These are phyloP conservation scores for Meiosimyza platycephala DNA, from an alignment of 2,888 invertebrate species.

Conservation along the genomic window DNA sequence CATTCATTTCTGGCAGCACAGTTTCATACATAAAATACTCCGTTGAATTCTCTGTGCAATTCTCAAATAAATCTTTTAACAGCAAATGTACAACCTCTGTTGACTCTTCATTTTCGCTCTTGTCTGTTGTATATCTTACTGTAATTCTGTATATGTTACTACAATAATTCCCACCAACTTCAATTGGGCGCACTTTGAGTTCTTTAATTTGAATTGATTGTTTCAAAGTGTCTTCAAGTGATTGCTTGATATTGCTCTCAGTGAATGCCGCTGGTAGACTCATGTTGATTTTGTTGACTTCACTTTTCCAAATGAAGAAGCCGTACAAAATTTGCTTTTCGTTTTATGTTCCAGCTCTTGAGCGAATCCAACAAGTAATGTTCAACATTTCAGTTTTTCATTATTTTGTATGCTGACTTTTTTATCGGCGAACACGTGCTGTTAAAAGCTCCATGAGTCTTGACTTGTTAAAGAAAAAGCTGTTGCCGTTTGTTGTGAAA, in stretches of 20 bases:
- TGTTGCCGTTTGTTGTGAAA: too few relatives aligned
- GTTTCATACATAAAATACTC: constrained; percentile 33
- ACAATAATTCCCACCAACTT: constrained; percentile 53
- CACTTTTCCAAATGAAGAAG: too few relatives aligned
- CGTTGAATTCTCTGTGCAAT: constrained; percentile 9
- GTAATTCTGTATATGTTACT: constrained; percentile 53
- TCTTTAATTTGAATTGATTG: constrained; percentile 35
- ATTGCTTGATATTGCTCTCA: constrained; percentile 36
- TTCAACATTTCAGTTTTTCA: too few relatives aligned
- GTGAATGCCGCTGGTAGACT: constrained; percentile 32
- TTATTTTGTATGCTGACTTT: too few relatives aligned
- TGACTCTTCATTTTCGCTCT: background rate
- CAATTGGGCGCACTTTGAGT: constrained; percentile 39
- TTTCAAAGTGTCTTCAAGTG: constrained; percentile 44
- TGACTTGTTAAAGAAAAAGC: too few relatives aligned
- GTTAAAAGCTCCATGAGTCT: too few relatives aligned
- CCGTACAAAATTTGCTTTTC: too few relatives aligned
- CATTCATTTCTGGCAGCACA: constrained; percentile 30
- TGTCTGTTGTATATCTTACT: constrained; percentile 40
- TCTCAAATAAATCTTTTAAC: constrained; percentile 33
- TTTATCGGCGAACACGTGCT: too few relatives aligned
- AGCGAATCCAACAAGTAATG: too few relatives aligned
- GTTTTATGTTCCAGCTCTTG: too few relatives aligned
- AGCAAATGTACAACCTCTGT: constrained; percentile 12
- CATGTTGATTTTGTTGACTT: constrained; percentile 10